Evolutionary conservation across 1,140 invertebrate species (phyloP).

Genomic region (Pogonomyrmex barbatus): DNA sequence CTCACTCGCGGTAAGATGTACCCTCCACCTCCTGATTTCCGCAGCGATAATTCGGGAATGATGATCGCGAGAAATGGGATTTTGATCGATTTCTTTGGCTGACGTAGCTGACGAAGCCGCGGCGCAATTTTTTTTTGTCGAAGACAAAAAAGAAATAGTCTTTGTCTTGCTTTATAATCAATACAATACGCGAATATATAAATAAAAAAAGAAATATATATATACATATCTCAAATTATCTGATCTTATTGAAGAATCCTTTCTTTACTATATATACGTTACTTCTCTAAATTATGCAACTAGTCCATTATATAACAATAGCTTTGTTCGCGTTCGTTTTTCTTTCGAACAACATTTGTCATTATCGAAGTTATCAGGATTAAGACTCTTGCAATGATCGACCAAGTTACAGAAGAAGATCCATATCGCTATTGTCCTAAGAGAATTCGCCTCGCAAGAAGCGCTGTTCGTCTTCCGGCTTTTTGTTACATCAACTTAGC

Average conservation of each 20-base stretch:
- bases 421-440: slow-evolving; percentile 19
- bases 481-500: slow-evolving; percentile 42
- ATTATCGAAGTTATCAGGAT: slow-evolving; percentile 26
- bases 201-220: not conserved
- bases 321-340: not conserved
- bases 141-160: no score
- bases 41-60: not conserved
- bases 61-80: not conserved
- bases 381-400: slow-evolving; percentile 7
- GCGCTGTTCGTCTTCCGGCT: slow-evolving; percentile 18
- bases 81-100: not conserved
- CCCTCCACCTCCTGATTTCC: not conserved
- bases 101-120: not conserved
- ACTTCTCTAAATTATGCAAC: not conserved
- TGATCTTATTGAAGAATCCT: not conserved
- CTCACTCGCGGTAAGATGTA: not conserved
- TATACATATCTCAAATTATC: not conserved
- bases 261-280: not conserved
- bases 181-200: not conserved
- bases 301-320: not conserved
- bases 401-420: slow-evolving; percentile 26
- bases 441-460: slow-evolving; percentile 14
- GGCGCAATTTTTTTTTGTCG: not conserved
- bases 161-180: no score
- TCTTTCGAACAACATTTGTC: not conserved